Percentiles rank a stretch among this genome's conserved stretches.
Conservation (phyloP, 2,113 vertebrate species). For the Grammomys dolichurus region DNA sequence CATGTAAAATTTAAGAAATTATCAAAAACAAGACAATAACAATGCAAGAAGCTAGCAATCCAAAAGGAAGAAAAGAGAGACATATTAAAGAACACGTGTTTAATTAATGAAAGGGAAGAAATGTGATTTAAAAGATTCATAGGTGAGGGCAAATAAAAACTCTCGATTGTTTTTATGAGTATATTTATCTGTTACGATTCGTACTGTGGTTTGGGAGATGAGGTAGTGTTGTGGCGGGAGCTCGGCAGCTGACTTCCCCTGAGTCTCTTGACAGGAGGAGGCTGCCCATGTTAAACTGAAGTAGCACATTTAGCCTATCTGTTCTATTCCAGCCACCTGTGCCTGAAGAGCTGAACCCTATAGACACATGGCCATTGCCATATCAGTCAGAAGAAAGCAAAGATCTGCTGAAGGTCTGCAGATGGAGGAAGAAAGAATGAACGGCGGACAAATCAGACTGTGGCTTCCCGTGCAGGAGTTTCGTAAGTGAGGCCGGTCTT, state of each 20-base stretch:
- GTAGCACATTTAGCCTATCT: background rate
- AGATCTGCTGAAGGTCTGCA: background rate
- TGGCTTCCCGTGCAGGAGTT: background rate
- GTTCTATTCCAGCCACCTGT: background rate
- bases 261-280: conserved; percentile 8
- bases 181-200: background rate
- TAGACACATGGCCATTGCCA: background rate
- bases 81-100: background rate
- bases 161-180: background rate
- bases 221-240: background rate
- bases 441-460: background rate
- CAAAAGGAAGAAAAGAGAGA: background rate
- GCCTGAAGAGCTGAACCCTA: background rate
- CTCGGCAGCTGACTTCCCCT: background rate
- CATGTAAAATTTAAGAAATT: background rate
- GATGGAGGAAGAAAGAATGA: background rate
- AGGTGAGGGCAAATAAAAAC: background rate
- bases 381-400: background rate
- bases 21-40: background rate
- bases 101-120: conserved; percentile 3
- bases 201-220: background rate
- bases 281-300: background rate
- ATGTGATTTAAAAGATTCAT: background rate
- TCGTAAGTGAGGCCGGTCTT: background rate
- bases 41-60: background rate